Evolutionary conservation across 1,140 invertebrate species (phyloP), one percentile per base, ranked within the genome.

Genomic region (Drosophila virilis): DNA sequence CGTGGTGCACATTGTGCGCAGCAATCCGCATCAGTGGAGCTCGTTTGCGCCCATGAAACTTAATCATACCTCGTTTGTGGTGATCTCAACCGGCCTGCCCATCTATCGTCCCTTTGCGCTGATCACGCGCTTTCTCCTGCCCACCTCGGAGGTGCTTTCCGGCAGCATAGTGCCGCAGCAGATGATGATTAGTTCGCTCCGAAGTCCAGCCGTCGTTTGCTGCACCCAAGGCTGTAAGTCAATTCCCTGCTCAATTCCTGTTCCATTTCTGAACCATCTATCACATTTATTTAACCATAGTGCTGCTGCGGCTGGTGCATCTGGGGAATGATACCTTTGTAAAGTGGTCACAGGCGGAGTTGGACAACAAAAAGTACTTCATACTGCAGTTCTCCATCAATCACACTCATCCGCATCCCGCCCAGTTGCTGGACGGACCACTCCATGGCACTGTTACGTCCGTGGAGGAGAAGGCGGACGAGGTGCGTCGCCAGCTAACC

Each of bases 161-260:
- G 74, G 77, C 8, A 77, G 67, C 6, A 42, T 54, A 33, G 65
- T 76, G 1, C 72, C 77, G 0, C 86, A 91, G 52, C 83, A 90
- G 35, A 76, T 84, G 66, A 89, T 91, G 10, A 77, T 78, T 10
- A 92, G 91, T 13, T 91, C 91, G 5, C 54, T 86, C 35, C 72
- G 92, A 0, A 91, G 90, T 67, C 77, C 80, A 3, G 77, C 89
- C 8, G 80, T 91, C 0, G 81, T 80, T 40, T 92, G 91, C 61
- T 91, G 89, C 58, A 91, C 91, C 0, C 92, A 92, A 62, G 92
- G 91, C 61, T 72, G 91, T 92, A 65, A 91, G 91, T 91, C 10
- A 13, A 38, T 37, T 8, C 1, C 2, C 4, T 0, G 37, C 22
- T 33, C 7, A 5, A 5, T 48, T n/a, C 38, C 35, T 50, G 32